phyloP scores from a whole-genome alignment of 37 sponge, comb jelly and placozoan species.

The Aplysina aerophoba region DNA sequence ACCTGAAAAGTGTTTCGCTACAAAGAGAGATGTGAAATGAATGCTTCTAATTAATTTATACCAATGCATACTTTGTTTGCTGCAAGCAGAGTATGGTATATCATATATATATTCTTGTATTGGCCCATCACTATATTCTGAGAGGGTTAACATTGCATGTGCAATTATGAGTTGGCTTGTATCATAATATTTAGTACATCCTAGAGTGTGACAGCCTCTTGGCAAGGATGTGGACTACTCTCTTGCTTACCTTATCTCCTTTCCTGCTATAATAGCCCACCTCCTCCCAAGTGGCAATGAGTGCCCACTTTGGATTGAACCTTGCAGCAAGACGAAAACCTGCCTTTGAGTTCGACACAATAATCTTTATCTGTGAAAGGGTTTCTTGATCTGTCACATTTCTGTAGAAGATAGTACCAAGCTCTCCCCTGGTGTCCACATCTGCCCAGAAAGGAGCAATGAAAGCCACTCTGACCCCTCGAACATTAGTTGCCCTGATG shows the following conservation, averaged over 20 bases:
- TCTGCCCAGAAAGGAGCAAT: constrained; percentile 39
- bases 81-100: too few species aligned
- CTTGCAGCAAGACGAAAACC: too few species aligned
- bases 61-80: too few species aligned
- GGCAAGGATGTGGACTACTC: too few species aligned
- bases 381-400: neutral
- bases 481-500: neutral
- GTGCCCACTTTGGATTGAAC: constrained; percentile 30
- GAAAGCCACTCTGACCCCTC: constrained; percentile 21
- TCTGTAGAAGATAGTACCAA: constrained; percentile 5
- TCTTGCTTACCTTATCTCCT: constrained; percentile 6
- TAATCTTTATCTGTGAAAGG: neutral
- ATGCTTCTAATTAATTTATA: neutral
- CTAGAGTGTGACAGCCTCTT: too few species aligned
- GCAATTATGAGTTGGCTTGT: too few species aligned
- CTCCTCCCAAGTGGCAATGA: constrained; percentile 17
- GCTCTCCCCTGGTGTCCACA: constrained; percentile 10
- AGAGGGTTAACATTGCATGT: too few species aligned
- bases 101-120: too few species aligned
- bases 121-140: too few species aligned
- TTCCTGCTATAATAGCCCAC: constrained; percentile 7
- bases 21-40: neutral
- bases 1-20: constrained; percentile 28
- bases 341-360: neutral
- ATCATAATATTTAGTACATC: too few species aligned